Evolutionary conservation across 92 coral and sea anemone species (phyloP).

Genomic region (Palythoa heliodiscus): DNA sequence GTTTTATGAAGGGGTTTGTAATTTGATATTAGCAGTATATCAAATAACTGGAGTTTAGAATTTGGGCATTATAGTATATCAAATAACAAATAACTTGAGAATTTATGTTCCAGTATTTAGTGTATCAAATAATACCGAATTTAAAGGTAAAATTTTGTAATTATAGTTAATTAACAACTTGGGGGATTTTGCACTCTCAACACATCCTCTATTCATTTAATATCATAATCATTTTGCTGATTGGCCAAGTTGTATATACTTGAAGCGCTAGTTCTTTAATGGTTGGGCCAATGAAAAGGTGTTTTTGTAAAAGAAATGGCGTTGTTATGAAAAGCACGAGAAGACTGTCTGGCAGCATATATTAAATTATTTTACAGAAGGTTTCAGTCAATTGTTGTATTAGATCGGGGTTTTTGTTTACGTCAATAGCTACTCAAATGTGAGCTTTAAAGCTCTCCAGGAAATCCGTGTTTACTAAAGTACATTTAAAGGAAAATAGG

Average conservation of each 20-base stretch:
- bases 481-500: not conserved
- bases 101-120: not conserved
- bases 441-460: not conserved
- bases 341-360: not conserved
- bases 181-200: not conserved
- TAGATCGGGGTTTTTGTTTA: not conserved
- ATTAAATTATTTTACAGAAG: not conserved
- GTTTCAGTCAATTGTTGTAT: not conserved
- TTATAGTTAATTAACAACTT: not conserved
- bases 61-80: no score
- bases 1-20: not conserved
- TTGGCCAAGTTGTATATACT: not conserved
- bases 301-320: conserved; percentile 13
- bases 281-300: conserved; percentile 16
- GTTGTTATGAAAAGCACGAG: conserved; percentile 19
- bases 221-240: not conserved
- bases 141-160: not conserved
- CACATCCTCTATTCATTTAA: not conserved
- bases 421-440: not conserved
- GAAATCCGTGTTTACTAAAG: not conserved
- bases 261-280: not conserved
- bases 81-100: not conserved
- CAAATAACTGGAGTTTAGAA: not conserved
- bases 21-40: not conserved
- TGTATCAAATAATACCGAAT: not conserved